Conservation (phyloP, 1,140 invertebrate genomes). For the Oscheius sp. region DNA sequence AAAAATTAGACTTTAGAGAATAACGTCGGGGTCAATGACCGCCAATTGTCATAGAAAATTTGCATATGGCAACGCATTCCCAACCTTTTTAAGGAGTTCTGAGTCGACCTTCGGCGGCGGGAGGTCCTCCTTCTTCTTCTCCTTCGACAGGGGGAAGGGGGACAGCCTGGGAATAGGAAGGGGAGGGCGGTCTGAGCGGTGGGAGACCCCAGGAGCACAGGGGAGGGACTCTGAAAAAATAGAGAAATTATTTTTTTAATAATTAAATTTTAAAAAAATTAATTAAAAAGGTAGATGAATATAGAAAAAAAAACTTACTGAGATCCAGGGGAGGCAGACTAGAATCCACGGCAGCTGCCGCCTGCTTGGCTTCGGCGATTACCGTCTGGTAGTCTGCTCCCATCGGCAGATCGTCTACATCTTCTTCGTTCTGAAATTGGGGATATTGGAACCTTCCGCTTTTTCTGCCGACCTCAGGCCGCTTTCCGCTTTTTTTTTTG, state of each 20-base stretch:
- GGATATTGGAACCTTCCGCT: too few relatives aligned
- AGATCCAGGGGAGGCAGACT: not conserved
- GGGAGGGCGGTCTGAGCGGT: not conserved
- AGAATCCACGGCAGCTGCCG: not conserved
- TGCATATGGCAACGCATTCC: too few relatives aligned
- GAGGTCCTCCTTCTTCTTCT: not conserved
- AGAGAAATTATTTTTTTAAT: too few relatives aligned
- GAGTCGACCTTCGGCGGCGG: not conserved
- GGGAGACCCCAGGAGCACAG: not conserved
- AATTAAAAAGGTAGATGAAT: too few relatives aligned
- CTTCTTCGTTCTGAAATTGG: conserved; percentile 27
- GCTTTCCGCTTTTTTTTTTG: too few relatives aligned
- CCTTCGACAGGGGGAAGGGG: not conserved
- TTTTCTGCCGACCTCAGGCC: too few relatives aligned
- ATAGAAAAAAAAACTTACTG: not conserved
- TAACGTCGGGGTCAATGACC: too few relatives aligned
- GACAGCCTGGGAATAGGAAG: too few relatives aligned
- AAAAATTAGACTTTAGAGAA: too few relatives aligned
- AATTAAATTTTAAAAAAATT: too few relatives aligned
- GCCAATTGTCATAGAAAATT: too few relatives aligned
- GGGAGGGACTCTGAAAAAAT: not conserved
- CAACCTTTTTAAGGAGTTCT: not conserved
- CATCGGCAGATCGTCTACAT: conserved; percentile 43
- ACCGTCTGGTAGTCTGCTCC: conserved; percentile 46
- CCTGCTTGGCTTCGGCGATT: conserved; percentile 40